Evolutionary conservation across 2,113 vertebrate species (phyloP), one percentile per base, ranked within the genome.

Genomic region (Pseudorectes ferrugineus): DNA sequence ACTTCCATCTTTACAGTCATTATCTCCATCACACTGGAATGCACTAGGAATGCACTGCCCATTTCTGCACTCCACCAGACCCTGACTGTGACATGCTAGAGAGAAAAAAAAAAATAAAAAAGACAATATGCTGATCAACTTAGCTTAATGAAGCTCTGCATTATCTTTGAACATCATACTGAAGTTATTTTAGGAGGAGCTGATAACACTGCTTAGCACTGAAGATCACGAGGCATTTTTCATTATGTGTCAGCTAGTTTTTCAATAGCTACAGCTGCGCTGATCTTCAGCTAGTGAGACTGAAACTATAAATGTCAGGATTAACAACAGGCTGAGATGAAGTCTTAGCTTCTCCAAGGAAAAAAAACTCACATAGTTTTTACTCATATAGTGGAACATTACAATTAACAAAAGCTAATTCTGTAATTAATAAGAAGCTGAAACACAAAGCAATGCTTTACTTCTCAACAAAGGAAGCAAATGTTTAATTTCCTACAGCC

Each of bases 1-100:
- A 12, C 99, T 99, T 54, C 99, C 99, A 22, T 99, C 99, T 85
- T 98, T 99, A 85, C 99, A 99, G 98, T 99, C 99, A 54, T 99
- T 98, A 4, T 99, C 99, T 11, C 99, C 99, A 20, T 99, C 99
- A 55, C 99, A 99, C 31, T 95, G 98, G 95, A 99, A 99, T 4
- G 98, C 97, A 14, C 98, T 98, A 14, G 99, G 99, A 71, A 99
- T 97, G 35, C 99, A 99, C 95, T 99, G 99, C 12, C 99, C 98
- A 43, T 98, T 99, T 65, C 96, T 97, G 96, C 99, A 99, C 82
- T 99, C 99, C 92, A 98, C 79, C 87, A 99, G 97, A 33, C 99
- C 99, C 95, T 99, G 99, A 74, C 99, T 99, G 85, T 98, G 97
- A 91, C 99, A 99, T 0, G 99, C 99, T 99, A 81, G 15, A 84